These are phyloP conservation scores for Drosophila mimetica DNA, from an alignment of 2,888 invertebrate genomes.

Conservation along the genomic window DNA sequence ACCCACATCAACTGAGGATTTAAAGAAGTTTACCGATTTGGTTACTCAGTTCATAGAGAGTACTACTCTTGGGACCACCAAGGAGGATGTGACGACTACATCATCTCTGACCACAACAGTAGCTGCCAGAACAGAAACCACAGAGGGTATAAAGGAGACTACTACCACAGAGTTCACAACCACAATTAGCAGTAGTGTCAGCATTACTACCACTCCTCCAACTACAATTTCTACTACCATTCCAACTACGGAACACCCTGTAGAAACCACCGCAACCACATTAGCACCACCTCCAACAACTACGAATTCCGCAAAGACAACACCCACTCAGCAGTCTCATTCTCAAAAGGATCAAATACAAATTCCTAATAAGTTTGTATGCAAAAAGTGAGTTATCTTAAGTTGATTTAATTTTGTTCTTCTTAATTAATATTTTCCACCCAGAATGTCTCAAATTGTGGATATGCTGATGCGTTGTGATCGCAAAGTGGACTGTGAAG, in stretches of 20 bases:
- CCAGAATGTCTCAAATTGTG: constrained; percentile 88
- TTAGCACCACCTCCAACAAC: constrained; percentile 6
- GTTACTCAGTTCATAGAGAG: constrained; percentile 54
- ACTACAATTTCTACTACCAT: constrained; percentile 17
- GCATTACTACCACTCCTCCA: not conserved
- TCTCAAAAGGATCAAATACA: constrained; percentile 14
- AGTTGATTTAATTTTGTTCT: not conserved
- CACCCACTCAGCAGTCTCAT: constrained; percentile 2
- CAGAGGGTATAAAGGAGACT: constrained; percentile 5
- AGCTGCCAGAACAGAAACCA: constrained; percentile 12
- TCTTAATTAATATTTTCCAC: not conserved
- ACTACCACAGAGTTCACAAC: constrained; percentile 1
- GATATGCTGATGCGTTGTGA: constrained; percentile 88
- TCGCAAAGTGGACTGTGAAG: constrained; percentile 90
- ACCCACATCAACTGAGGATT: constrained; percentile 65
- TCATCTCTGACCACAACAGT: constrained; percentile 29
- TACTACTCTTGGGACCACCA: constrained; percentile 20
- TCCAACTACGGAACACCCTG: not conserved
- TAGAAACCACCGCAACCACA: constrained; percentile 6
- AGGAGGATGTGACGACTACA: constrained; percentile 13
- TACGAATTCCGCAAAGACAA: not conserved
- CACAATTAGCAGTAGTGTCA: constrained; percentile 1
- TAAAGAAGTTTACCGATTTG: constrained; percentile 57
- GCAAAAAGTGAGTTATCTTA: constrained; percentile 67
- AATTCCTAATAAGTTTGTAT: constrained; percentile 73